phyloP scores from a whole-genome alignment of 2,113 vertebrate genomes.

The Neolamprologus cancellatus region DNA sequence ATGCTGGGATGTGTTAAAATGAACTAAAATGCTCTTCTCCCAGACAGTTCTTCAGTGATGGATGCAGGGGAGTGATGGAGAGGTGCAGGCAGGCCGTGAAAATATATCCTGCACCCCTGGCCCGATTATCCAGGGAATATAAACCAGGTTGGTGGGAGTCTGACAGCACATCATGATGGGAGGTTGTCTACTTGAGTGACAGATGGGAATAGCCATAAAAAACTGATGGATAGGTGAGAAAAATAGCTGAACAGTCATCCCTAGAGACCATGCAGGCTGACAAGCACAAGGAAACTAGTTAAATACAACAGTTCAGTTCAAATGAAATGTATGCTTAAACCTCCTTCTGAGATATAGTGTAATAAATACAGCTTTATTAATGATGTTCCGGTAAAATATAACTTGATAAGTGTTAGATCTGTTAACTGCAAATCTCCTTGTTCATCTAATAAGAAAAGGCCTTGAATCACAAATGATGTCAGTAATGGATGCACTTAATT shows the following conservation, averaged over 20 bases:
- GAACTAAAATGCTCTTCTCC: neutral
- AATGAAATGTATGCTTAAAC: neutral
- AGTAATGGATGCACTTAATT: neutral
- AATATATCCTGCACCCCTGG: slow-evolving; percentile 2
- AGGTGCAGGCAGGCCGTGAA: neutral
- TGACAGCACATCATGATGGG: slow-evolving; percentile 6
- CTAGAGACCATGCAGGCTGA: neutral
- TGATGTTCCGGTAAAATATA: neutral
- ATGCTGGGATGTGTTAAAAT: neutral
- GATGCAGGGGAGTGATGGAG: neutral
- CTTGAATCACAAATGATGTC: neutral
- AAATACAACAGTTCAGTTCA: neutral
- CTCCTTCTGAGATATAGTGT: neutral
- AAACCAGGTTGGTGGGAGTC: neutral
- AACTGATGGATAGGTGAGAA: neutral
- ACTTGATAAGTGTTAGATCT: neutral
- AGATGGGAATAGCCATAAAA: neutral
- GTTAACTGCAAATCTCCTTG: neutral
- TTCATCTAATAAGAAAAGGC: neutral
- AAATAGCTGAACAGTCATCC: neutral
- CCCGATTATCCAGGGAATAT: slow-evolving; percentile 17
- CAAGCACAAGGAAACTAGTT: neutral
- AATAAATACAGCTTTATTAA: neutral
- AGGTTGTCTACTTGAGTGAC: slow-evolving; percentile 35
- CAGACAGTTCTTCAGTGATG: neutral